phyloP scores from a whole-genome alignment of 2,113 vertebrate species.

The Pelecanus crispus region DNA sequence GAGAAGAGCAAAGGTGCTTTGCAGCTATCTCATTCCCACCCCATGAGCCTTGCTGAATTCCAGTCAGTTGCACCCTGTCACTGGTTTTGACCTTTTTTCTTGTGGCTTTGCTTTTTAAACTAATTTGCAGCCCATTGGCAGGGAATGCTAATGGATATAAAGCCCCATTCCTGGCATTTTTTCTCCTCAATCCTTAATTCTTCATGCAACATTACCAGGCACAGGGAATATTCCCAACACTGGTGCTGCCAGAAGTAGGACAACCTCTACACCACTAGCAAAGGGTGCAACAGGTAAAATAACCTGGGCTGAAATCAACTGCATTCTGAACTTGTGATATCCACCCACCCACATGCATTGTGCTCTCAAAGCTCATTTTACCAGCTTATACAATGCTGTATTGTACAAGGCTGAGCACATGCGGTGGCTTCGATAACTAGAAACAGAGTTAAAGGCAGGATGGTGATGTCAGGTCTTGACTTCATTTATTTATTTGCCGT shows the following conservation, averaged over 20 bases:
- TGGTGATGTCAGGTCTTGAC: not conserved
- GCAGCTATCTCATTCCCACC: not conserved
- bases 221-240: not conserved
- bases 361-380: not conserved
- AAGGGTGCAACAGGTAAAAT: not conserved
- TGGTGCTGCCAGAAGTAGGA: not conserved
- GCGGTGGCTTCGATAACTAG: not conserved
- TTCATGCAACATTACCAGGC: rapidly evolving
- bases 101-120: not conserved
- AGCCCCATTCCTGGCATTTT: not conserved
- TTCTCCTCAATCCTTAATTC: not conserved
- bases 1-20: conserved; percentile 10
- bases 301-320: not conserved
- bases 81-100: not conserved
- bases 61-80: not conserved
- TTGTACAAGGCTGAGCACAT: not conserved
- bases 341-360: rapidly evolving
- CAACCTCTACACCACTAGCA: not conserved
- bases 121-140: not conserved
- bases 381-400: no score
- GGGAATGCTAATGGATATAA: not conserved
- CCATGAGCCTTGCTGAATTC: not conserved
- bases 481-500: not conserved
- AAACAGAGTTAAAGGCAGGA: not conserved
- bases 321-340: not conserved